phyloP scores from a whole-genome alignment of 2,113 vertebrate species.

The Sander lucioperca region DNA sequence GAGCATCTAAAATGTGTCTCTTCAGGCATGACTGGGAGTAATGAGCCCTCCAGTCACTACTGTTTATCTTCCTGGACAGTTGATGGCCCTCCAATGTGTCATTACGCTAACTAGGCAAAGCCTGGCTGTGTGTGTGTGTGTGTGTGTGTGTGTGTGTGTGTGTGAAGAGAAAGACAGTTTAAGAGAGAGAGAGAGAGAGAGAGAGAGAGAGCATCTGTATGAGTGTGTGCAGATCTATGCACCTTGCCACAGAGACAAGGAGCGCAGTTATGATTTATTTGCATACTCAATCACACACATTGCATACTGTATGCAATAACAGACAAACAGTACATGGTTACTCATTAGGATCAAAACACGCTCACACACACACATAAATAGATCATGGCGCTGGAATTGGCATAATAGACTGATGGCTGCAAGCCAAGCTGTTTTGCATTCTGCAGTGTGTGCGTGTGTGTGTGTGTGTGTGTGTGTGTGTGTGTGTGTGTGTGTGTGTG shows the following conservation, averaged over 20 bases:
- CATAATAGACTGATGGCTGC: constrained; percentile 63
- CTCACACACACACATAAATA: constrained; percentile 3
- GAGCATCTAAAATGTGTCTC: constrained; percentile 54
- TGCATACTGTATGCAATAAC: neutral
- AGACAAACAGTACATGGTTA: constrained; percentile 19
- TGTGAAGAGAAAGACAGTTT: neutral
- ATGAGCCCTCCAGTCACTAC: constrained; percentile 76
- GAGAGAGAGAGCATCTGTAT: constrained; percentile 24
- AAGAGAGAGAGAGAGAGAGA: neutral
- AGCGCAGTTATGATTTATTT: constrained; percentile 18
- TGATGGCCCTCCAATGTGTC: constrained; percentile 78
- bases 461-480: neutral
- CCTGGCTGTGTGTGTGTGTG: constrained; percentile 24
- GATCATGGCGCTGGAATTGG: constrained; percentile 26
- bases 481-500: constrained; percentile 49
- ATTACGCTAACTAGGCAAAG: constrained; percentile 77
- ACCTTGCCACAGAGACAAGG: constrained; percentile 36
- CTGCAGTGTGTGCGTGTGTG: constrained; percentile 43
- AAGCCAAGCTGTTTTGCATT: constrained; percentile 71
- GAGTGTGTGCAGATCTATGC: constrained; percentile 33
- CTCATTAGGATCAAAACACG: constrained; percentile 38
- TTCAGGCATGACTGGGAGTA: constrained; percentile 74
- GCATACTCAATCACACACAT: constrained; percentile 7
- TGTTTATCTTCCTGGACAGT: constrained; percentile 81
- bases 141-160: neutral